A percentile compares a stretch with the other conserved stretches of the same genome.
These are phyloP conservation scores for Dolichomitus sp. DNA, from an alignment of 2,888 invertebrate species.

Conservation along the genomic window DNA sequence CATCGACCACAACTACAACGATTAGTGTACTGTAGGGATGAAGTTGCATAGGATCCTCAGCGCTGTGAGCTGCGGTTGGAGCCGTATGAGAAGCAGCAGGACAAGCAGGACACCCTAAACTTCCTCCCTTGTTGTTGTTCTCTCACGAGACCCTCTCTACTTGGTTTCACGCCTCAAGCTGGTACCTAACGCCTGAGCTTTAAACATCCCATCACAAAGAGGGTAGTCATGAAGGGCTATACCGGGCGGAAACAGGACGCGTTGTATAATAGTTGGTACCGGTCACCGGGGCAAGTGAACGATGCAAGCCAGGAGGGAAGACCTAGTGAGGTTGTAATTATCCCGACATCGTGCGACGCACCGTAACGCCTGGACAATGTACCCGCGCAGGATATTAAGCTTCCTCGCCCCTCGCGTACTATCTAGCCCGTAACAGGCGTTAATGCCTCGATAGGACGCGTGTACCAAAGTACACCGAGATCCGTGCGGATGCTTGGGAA, in stretches of 20 bases:
- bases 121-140: constrained; percentile 35
- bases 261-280: constrained; percentile 50
- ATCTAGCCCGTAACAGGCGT: constrained; percentile 69
- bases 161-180: constrained; percentile 42
- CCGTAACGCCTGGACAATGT: constrained; percentile 62
- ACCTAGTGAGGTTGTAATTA: constrained; percentile 47
- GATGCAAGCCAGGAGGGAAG: constrained; percentile 5
- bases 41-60: not conserved
- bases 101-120: constrained; percentile 29
- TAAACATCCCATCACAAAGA: constrained; percentile 41
- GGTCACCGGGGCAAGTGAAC: constrained; percentile 14
- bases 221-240: not conserved
- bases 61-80: not conserved
- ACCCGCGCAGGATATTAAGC: constrained; percentile 64
- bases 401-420: constrained; percentile 48
- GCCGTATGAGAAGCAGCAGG: not conserved
- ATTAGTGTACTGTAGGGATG: not conserved
- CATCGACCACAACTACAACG: constrained; percentile 25
- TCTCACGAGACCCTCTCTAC: constrained; percentile 8
- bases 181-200: constrained; percentile 3
- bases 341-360: constrained; percentile 42
- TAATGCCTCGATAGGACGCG: constrained; percentile 70
- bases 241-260: constrained; percentile 50
- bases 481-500: constrained; percentile 41
- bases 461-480: constrained; percentile 56